phyloP scores from a whole-genome alignment of 23 tunicate genomes.

The Trididemnum clinides region DNA sequence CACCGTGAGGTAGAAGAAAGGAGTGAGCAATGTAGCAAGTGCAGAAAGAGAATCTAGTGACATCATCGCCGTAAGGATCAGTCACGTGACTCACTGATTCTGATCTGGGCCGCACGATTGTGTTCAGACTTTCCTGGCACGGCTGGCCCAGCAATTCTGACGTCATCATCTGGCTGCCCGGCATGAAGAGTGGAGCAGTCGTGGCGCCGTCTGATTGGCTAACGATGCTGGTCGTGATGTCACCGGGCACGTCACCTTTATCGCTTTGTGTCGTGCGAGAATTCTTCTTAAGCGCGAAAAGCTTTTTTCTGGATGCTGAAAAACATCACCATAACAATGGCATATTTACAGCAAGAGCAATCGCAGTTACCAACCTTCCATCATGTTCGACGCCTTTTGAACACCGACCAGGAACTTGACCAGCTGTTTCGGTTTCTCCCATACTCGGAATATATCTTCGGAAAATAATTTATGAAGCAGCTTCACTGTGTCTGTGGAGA shows the following conservation, averaged over 20 bases:
- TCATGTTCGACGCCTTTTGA: not conserved
- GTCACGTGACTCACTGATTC: slow-evolving; percentile 22
- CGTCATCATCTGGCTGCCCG: no score
- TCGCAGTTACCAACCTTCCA: not conserved
- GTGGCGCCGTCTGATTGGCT: slow-evolving; percentile 38
- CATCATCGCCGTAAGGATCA: no score
- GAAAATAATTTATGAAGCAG: slow-evolving; percentile 20
- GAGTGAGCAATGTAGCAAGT: no score
- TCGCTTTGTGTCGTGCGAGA: not conserved
- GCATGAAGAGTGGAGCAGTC: slow-evolving; percentile 44
- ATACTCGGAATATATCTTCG: slow-evolving; percentile 9
- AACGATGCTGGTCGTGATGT: slow-evolving; percentile 45
- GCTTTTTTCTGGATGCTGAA: not conserved
- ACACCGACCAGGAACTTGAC: slow-evolving; percentile 31
- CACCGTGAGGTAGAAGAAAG: no score
- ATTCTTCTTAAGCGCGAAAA: not conserved
- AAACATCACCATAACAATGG: not conserved
- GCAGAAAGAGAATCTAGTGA: no score
- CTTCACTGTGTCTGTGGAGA: slow-evolving; percentile 39
- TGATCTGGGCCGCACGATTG: slow-evolving; percentile 39
- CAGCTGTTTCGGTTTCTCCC: slow-evolving; percentile 36
- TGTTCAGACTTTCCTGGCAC: slow-evolving; percentile 17
- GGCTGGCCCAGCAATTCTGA: no score
- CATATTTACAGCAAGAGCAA: not conserved
- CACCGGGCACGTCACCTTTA: no score